These are phyloP conservation scores for Charina bottae DNA, from an alignment of 2,113 vertebrate genomes.

Conservation along the genomic window DNA sequence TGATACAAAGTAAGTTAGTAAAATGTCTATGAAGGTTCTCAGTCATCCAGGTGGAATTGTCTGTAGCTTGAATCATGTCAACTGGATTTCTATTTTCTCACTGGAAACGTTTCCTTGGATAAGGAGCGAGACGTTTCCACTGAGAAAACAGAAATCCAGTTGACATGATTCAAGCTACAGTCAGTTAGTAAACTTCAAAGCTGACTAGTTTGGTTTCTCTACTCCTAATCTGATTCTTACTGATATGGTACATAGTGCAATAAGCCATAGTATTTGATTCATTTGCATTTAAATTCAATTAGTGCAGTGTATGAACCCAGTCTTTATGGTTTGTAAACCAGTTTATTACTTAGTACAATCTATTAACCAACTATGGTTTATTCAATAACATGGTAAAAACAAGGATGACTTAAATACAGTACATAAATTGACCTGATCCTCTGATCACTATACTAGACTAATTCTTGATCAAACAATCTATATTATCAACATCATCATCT, in stretches of 20 bases:
- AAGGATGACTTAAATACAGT: background rate
- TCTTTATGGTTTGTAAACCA: background rate
- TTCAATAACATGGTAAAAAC: background rate
- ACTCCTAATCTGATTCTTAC: too few relatives aligned
- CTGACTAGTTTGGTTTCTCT: background rate
- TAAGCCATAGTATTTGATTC: background rate
- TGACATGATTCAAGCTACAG: too few relatives aligned
- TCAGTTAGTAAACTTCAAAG: background rate
- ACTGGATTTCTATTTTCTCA: too few relatives aligned
- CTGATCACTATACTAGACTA: background rate
- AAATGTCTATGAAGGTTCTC: too few relatives aligned
- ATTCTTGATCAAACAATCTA: background rate
- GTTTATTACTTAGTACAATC: background rate
- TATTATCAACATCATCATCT: background rate
- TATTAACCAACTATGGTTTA: background rate
- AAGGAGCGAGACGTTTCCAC: too few relatives aligned
- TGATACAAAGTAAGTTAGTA: background rate
- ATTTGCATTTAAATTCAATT: background rate
- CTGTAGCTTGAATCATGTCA: too few relatives aligned
- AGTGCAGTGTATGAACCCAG: background rate
- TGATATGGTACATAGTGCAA: too few relatives aligned
- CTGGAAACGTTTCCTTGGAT: too few relatives aligned
- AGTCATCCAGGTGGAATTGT: too few relatives aligned
- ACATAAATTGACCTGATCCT: background rate
- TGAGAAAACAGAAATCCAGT: too few relatives aligned